Conservation (phyloP, 2,113 vertebrate genomes). For the Chamaea fasciata region DNA sequence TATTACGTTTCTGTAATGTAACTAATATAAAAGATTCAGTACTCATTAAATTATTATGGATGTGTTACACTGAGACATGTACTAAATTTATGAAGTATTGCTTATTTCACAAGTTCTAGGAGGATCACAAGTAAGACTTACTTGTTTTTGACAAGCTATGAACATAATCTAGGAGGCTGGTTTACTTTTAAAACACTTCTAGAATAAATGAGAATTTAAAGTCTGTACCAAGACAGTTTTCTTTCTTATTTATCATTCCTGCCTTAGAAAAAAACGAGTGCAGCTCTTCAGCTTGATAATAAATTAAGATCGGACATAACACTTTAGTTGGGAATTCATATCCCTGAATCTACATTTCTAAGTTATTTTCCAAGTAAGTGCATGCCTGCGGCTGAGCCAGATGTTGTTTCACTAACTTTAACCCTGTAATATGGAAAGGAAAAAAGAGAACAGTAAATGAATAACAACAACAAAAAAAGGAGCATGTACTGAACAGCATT, state of each 20-base stretch:
- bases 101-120: not conserved
- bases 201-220: not conserved
- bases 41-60: not conserved
- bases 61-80: not conserved
- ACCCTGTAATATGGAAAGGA: not conserved
- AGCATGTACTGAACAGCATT: not conserved
- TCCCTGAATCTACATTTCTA: not conserved
- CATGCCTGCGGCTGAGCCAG: not conserved
- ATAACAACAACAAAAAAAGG: not conserved
- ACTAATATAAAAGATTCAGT: not conserved
- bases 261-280: not conserved
- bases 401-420: not conserved
- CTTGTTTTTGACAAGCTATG: not conserved
- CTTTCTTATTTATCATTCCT: not conserved
- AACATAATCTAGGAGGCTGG: not conserved
- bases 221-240: not conserved
- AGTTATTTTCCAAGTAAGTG: conserved; percentile 5
- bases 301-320: not conserved
- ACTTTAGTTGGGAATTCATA: not conserved
- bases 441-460: not conserved
- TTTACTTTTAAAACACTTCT: not conserved
- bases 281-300: not conserved
- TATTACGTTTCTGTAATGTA: not conserved
- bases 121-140: not conserved
- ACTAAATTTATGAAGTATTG: not conserved